Percentiles rank a stretch among this genome's conserved stretches.
phyloP scores from a whole-genome alignment of 2,797 vertebrate genomes.

The Bryconaethiops microstoma region DNA sequence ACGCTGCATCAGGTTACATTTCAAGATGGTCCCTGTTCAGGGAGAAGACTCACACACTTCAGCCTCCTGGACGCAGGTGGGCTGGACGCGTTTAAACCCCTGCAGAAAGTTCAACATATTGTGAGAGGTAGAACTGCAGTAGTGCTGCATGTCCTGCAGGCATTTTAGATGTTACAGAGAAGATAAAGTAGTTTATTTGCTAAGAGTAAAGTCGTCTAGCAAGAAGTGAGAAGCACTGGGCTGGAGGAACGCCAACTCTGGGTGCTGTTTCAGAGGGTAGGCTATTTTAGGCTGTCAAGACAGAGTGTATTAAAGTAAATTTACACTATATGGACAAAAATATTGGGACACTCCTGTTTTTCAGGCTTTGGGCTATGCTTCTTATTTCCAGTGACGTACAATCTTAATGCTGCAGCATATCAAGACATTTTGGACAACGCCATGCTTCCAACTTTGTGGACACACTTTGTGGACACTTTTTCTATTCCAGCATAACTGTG shows the following conservation, averaged over 20 bases:
- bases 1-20: neutral
- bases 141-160: neutral
- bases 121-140: neutral
- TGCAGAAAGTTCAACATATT: neutral
- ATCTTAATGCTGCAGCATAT: no score
- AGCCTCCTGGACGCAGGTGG: neutral
- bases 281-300: constrained; percentile 17
- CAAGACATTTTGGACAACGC: no score
- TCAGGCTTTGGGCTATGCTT: no score
- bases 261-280: neutral
- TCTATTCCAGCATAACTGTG: no score
- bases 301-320: neutral
- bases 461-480: no score
- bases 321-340: neutral
- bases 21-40: constrained; percentile 11
- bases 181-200: neutral
- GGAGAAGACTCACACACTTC: neutral
- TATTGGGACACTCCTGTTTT: no score
- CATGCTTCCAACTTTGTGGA: no score
- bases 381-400: no score
- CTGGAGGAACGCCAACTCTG: neutral
- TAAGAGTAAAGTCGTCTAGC: neutral
- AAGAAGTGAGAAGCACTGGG: neutral
- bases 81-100: neutral
- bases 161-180: neutral